Base-by-base conservation (phyloP, 2,888 invertebrate genomes). In the Ischnura elegans region DNA sequence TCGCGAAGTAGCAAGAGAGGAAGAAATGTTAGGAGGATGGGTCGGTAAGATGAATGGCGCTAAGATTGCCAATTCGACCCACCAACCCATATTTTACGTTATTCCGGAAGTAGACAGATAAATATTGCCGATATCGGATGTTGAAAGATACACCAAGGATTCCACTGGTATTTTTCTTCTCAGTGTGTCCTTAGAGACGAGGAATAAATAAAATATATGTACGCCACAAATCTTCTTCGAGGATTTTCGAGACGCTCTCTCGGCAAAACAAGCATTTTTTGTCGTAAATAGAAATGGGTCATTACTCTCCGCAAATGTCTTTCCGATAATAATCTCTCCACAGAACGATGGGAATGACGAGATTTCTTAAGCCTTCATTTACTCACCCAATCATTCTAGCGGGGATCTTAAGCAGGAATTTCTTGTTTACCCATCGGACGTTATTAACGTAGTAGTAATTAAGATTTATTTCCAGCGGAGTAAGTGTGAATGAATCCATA, bases 41-140 rank as follows among this genome's bases (percentile, higher is more conserved):
- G 19, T 36, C 51, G 55, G 51, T n/a, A 36, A 87, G 47, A 87
- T 25, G 55, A 87, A 87, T 87, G 87, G 55, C 36, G 42, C 42
- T 42, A 43, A 43, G 86, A 86, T 86, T 25, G 86, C 86, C 87
- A n/a, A 42, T 46, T 25, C 55, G 42, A 55, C 55, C 87, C 87
- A 55, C 25, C 29, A 21, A 19, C 87, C 51, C 87, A 87, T 87
- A 87, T 87, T 87, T 87, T 55, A 87, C 42, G 36, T 42, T 86
- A 46, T 46, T 46, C 46, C 25, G n/a, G 86, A 61, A 55, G 21
- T 21, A 51, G 87, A 87, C 87, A 87, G 87, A 87, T 87, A 87
- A 87, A 87, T 87, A 87, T 87, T 51, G 29, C 51, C 51, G 87
- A 87, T 51, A 87, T 87, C 87, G 51, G 87, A 76, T 55, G 55